Base-by-base conservation (phyloP, 2,797 vertebrate species). In the Apogon talboti region DNA sequence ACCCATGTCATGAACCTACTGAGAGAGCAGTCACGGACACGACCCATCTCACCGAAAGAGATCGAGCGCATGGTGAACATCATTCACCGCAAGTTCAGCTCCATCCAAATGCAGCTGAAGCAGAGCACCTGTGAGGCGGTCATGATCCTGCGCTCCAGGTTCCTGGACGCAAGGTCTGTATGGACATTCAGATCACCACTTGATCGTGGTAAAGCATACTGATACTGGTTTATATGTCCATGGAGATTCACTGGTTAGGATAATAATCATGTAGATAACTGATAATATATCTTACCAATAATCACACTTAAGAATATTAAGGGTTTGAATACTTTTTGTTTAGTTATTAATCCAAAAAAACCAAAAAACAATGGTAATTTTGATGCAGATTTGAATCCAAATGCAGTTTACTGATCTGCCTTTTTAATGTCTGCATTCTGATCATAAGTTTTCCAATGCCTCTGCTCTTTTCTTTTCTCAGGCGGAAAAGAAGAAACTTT, bases 21-120 rank as follows among this genome's bases (percentile, higher is more conserved):
- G 83, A 90, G 95, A 1, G 96, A 97, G 79, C 96, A 97, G 88
- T 95, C 94, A 73, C 92, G 96, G 76, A 96, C 96, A 35, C 89
- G 96, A 35, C 95, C 95, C 63, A 96, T 96, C 91, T 96, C 96
- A 0, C 96, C 96, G 0, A 96, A 96, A 87, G 96, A 96, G 92
- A 96, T 96, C 0, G 95, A 96, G 74, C 90, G 95, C n/a, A 97
- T 97, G 96, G 96, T 97, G 69, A 93, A 93, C 88, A 96, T 97
- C 89, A 97, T 97, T 87, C 96, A 97, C 86, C 95, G 95, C 91
- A 97, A 97, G 88, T 97, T 97, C 93, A 96, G 95, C 90, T 96
- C 96, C 87, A 97, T 97, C 91, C 96, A 97, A 92, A 96, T 97
- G 95, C 96, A 97, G 89, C 87, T 97, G 18, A 97, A 97, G 83